Percentiles rank a stretch among this genome's conserved stretches.
Conservation (phyloP, 1,140 invertebrate genomes). For the Rhyzopertha dominica region DNA sequence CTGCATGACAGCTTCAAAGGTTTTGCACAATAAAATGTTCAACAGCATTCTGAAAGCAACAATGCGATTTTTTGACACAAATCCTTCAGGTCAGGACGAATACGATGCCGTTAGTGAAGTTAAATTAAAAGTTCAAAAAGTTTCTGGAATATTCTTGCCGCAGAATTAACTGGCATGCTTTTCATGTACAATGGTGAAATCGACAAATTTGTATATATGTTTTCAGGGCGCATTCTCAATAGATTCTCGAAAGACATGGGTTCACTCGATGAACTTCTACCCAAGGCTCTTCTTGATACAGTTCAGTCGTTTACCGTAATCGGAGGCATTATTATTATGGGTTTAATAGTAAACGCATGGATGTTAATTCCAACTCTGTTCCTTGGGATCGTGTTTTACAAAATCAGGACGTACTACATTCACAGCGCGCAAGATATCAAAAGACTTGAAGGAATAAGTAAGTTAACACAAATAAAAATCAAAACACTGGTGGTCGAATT, state of each 20-base stretch:
- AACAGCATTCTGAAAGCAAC: slow-evolving; percentile 69
- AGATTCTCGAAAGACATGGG: slow-evolving; percentile 76
- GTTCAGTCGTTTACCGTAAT: slow-evolving; percentile 62
- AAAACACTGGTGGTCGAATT: too few species aligned
- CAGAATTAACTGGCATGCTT: too few species aligned
- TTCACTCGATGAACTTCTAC: slow-evolving; percentile 81
- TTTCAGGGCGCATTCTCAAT: too few species aligned
- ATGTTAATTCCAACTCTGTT: slow-evolving; percentile 65
- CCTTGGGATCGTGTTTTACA: slow-evolving; percentile 66
- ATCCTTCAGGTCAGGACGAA: slow-evolving; percentile 69
- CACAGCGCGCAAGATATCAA: slow-evolving; percentile 80
- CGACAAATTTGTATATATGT: too few species aligned
- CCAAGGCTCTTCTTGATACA: slow-evolving; percentile 71
- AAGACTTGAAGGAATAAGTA: slow-evolving; percentile 76
- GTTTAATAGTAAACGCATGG: slow-evolving; percentile 67
- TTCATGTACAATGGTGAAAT: too few species aligned
- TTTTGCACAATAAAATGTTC: slow-evolving; percentile 80
- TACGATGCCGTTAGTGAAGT: too few species aligned
- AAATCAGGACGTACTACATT: slow-evolving; percentile 73
- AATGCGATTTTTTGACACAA: slow-evolving; percentile 85
- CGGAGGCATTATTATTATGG: slow-evolving; percentile 53
- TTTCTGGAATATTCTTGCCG: slow-evolving; percentile 41
- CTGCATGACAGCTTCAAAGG: slow-evolving; percentile 74
- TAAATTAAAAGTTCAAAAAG: slow-evolving; percentile 36
- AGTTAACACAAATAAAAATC: too few species aligned